phyloP scores from a whole-genome alignment of 2,888 invertebrate genomes.

The Eilema sororculum region DNA sequence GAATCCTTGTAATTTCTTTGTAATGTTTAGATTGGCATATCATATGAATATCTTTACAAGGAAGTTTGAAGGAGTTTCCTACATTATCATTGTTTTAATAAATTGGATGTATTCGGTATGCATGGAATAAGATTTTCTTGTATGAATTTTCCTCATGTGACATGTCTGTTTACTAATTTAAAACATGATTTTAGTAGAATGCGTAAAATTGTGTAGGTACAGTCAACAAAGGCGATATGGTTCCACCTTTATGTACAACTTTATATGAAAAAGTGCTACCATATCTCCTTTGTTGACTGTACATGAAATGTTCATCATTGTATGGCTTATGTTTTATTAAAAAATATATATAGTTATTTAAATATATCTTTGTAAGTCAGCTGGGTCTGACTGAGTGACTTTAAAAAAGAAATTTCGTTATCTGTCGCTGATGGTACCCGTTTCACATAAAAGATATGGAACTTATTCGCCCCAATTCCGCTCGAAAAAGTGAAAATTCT shows the following conservation, averaged over 20 bases:
- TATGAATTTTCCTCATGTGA: neutral
- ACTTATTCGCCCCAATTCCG: neutral
- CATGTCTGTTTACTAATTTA: neutral
- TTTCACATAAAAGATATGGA: neutral
- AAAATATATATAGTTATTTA: neutral
- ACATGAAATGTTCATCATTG: neutral
- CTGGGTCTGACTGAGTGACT: neutral
- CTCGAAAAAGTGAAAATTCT: neutral
- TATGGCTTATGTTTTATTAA: neutral
- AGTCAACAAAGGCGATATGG: too few species aligned
- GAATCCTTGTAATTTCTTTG: conserved; percentile 4
- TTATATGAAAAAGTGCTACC: too few species aligned
- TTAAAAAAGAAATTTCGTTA: neutral
- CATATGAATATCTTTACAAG: neutral
- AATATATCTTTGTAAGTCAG: neutral
- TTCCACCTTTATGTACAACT: too few species aligned
- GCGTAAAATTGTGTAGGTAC: neutral
- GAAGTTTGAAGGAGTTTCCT: neutral
- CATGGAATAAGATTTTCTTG: neutral
- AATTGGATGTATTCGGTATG: neutral
- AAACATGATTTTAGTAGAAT: neutral
- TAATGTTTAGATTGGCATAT: neutral
- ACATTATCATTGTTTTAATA: neutral
- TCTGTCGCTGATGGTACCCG: neutral
- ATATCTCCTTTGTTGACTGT: too few species aligned